Base-by-base conservation (phyloP, 2,113 vertebrate species). In the Corynorhinus townsendii region DNA sequence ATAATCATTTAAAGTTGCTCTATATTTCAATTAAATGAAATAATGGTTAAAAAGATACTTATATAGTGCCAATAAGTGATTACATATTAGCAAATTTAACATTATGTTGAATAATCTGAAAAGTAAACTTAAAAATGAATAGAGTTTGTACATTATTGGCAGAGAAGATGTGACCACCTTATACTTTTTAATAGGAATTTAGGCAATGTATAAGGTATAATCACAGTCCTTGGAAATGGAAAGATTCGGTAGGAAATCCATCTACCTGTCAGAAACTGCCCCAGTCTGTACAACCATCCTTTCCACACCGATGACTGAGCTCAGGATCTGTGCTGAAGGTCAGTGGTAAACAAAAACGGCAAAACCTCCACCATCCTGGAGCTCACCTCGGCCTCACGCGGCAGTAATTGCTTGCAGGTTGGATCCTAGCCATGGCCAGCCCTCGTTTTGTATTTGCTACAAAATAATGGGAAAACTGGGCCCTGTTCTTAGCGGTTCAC, bases 91-190 rank as follows among this genome's bases (percentile, higher is more conserved):
- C 76, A 92, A 79, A 75, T 82, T 30, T 75, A 77, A 62, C n/a
- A 88, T 80, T 68, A 52, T 47, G 30, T 71, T 86, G 49, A 85
- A 47, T 75, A 56, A 87, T 47, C 71, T 86, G 45, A 91, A 94
- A 85, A 59, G 43, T 38, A 35, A 77, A 33, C 30, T 87, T 52
- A 40, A 90, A 89, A 95, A 87, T 90, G 66, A 92, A 76, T n/a
- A 45, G 68, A 71, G 38, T 72, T 68, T 88, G 5, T n/a, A 52
- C 30, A 38, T 40, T 59, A 26, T 52, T 56, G 68, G 20, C 49
- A 40, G 43, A 93, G 66, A 75, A 38, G 69, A 49, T 19, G 26
- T 68, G 64, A 33, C 43, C 71, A 56, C 80, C 33, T 77, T 22
- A 43, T n/a, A 40, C 30, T 80, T 95, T 90, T 81, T 49, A 81